phyloP scores from a whole-genome alignment of 1,140 invertebrate species.

The Forficula auricularia region DNA sequence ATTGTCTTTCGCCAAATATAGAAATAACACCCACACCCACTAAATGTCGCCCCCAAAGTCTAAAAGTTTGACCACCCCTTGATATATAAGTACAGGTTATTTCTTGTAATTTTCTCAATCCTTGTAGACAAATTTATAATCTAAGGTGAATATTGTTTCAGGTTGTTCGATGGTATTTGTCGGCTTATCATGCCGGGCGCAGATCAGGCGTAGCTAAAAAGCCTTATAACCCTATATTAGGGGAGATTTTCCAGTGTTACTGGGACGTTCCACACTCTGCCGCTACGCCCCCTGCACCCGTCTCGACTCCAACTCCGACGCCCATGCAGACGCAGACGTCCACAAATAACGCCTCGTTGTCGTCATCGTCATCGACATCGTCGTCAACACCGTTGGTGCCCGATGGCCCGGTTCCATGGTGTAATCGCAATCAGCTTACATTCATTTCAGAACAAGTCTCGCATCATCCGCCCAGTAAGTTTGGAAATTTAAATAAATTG shows the following conservation, averaged over 20 bases:
- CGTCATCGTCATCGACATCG: neutral
- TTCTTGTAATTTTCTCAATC: too few relatives aligned
- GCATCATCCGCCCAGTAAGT: slow-evolving; percentile 89
- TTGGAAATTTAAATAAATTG: too few relatives aligned
- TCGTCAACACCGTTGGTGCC: slow-evolving; percentile 24
- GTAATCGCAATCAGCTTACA: slow-evolving; percentile 54
- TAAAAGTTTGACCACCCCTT: too few relatives aligned
- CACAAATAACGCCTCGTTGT: too few relatives aligned
- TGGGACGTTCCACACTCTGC: slow-evolving; percentile 45
- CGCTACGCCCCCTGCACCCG: neutral
- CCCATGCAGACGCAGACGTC: too few relatives aligned
- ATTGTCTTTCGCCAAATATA: too few relatives aligned
- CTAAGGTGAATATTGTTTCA: too few relatives aligned
- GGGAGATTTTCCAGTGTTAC: slow-evolving; percentile 82
- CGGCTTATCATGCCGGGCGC: slow-evolving; percentile 89
- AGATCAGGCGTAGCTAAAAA: slow-evolving; percentile 91
- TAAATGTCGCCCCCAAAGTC: too few relatives aligned
- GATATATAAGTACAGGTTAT: too few relatives aligned
- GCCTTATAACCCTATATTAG: slow-evolving; percentile 92
- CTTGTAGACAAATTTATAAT: too few relatives aligned
- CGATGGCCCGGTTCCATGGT: slow-evolving; percentile 71
- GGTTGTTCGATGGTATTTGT: slow-evolving; percentile 81
- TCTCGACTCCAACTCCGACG: too few relatives aligned
- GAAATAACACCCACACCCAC: too few relatives aligned
- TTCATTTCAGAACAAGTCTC: slow-evolving; percentile 98